Evolutionary conservation across 2,113 vertebrate genomes (phyloP), one percentile per base, ranked within the genome.

Genomic region (Datnioides undecimradiatus): DNA sequence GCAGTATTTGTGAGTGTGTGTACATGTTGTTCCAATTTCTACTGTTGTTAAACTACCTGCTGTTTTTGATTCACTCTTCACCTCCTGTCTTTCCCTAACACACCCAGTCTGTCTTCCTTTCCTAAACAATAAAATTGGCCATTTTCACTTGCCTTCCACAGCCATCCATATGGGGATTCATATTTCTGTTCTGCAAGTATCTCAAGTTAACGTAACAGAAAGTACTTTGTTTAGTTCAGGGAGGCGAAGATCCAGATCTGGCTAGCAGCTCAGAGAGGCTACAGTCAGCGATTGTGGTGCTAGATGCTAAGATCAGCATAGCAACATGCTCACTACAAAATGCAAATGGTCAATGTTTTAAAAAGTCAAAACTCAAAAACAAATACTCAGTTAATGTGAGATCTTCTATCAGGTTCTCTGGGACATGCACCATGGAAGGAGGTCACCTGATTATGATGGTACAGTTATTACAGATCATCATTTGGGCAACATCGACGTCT

Each of bases 41-140:
- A 6, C 17, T 55, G 41, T 52, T 59, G 33, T 34, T 59, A 54
- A 73, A 38, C 23, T 29, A 57, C 65, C 65, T 60, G 46, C 76
- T 66, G 52, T 43, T 59, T 79, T 63, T 45, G 45, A 27, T 73
- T 76, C 14, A 51, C 65, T 38, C 25, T 58, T 29, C 55, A 8
- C 66, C 48, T 1, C 31, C 29, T 25, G 3, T 60, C 33, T 73
- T 40, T 66, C 10, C 16, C 27, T n/a, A 59, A 9, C 29, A 55
- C 19, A 13, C 5, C 10, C 27, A 13, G 43, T 46, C 40, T 21
- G 2, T n/a, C 63, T 8, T 34, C 11, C 57, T 59, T n/a, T 23
- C 34, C 6, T 23, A 14, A 64, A 48, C 64, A 40, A 55, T n/a
- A 55, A 43, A 40, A 29, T 51, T 13, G 11, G 10, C 19, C 19